Conservation (phyloP, 2,113 vertebrate species). For the Toxostoma redivivum region DNA sequence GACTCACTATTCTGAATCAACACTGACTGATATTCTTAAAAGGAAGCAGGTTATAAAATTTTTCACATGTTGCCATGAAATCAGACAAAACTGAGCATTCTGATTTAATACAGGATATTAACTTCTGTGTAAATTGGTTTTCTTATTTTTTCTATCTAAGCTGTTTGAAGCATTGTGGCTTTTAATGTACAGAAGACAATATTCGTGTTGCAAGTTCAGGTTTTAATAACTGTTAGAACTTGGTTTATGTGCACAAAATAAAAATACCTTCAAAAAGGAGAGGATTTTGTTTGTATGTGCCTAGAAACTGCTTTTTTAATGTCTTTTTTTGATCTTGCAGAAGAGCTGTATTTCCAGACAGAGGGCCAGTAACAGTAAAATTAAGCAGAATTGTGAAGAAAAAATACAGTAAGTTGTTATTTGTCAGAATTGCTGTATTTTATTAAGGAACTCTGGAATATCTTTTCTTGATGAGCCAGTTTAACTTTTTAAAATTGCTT, state of each 20-base stretch:
- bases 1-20: background rate
- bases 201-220: background rate
- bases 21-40: background rate
- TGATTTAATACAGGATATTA: background rate
- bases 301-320: background rate
- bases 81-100: background rate
- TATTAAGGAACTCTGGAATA: background rate
- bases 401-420: conserved; percentile 69
- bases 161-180: background rate
- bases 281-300: background rate
- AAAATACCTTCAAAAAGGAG: background rate
- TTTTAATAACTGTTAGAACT: background rate
- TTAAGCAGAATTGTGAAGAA: conserved; percentile 60
- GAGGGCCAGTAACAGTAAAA: conserved; percentile 25
- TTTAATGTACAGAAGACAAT: background rate
- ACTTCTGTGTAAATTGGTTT: background rate
- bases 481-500: background rate
- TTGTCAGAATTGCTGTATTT: background rate
- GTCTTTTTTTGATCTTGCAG: conserved; percentile 59
- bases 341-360: background rate
- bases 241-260: background rate
- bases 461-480: background rate
- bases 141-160: background rate
- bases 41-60: background rate
- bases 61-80: background rate